These are phyloP conservation scores for Limnothrissa miodon DNA, from an alignment of 2,113 vertebrate genomes.

Conservation along the genomic window DNA sequence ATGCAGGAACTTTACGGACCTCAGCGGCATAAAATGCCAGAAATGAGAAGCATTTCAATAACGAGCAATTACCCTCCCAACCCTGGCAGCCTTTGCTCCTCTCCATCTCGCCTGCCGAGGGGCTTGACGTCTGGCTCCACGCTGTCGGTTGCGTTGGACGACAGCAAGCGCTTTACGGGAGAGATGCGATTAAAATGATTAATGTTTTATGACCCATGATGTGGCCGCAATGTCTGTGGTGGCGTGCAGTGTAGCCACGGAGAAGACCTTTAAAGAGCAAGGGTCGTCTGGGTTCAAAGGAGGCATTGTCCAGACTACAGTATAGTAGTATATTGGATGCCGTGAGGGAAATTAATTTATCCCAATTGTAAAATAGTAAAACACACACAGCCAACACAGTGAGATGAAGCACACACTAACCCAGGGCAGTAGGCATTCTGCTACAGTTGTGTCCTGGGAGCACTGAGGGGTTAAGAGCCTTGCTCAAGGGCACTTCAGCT, in stretches of 20 bases:
- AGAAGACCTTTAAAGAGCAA: constrained; percentile 20
- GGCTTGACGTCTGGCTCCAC: not conserved
- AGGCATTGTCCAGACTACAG: not conserved
- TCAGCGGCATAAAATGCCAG: constrained; percentile 5
- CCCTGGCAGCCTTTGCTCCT: not conserved
- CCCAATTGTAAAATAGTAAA: too few species aligned
- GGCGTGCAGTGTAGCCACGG: not conserved
- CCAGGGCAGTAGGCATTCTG: too few species aligned
- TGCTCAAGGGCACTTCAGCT: too few species aligned
- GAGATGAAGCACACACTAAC: too few species aligned
- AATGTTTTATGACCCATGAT: constrained; percentile 36
- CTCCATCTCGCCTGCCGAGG: not conserved
- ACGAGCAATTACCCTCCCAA: constrained; percentile 45
- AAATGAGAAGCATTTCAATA: constrained; percentile 43
- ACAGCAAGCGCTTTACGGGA: not conserved
- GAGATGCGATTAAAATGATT: constrained; percentile 37
- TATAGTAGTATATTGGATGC: too few species aligned
- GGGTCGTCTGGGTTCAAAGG: not conserved
- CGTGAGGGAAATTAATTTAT: too few species aligned
- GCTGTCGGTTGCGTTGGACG: not conserved
- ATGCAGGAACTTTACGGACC: constrained; percentile 30
- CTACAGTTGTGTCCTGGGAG: too few species aligned
- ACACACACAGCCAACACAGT: too few species aligned
- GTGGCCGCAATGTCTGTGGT: constrained; percentile 20
- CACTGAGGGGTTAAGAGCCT: too few species aligned